phyloP scores from a whole-genome alignment of 1,140 invertebrate genomes.

The Euschistus heros region DNA sequence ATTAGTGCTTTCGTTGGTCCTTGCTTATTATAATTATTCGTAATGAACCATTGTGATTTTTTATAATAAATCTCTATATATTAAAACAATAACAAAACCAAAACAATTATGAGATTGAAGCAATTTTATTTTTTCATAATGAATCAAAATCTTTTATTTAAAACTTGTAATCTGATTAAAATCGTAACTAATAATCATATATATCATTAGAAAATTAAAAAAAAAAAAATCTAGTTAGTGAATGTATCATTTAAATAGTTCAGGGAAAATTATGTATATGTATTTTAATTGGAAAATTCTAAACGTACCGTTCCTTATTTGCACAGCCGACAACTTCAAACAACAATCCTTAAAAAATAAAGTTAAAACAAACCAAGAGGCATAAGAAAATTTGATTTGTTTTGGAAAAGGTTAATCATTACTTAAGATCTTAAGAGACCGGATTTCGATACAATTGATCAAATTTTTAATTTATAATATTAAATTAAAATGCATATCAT shows the following conservation, averaged over 20 bases:
- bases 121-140: background rate
- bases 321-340: background rate
- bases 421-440: background rate
- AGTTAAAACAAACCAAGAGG: background rate
- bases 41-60: background rate
- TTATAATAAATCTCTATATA: background rate
- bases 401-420: no score
- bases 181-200: background rate
- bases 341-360: background rate
- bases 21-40: background rate
- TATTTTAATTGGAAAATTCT: background rate
- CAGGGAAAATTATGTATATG: background rate
- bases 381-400: no score
- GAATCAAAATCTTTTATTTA: background rate
- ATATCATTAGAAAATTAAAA: background rate
- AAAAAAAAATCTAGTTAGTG: background rate
- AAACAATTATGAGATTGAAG: background rate
- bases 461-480: background rate
- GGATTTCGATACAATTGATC: background rate
- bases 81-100: background rate
- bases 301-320: background rate
- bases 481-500: background rate
- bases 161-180: background rate
- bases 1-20: background rate
- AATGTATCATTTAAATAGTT: slow-evolving; percentile 13